phyloP scores from a whole-genome alignment of 1,140 invertebrate species.

The Pseudomyrmex sp. region DNA sequence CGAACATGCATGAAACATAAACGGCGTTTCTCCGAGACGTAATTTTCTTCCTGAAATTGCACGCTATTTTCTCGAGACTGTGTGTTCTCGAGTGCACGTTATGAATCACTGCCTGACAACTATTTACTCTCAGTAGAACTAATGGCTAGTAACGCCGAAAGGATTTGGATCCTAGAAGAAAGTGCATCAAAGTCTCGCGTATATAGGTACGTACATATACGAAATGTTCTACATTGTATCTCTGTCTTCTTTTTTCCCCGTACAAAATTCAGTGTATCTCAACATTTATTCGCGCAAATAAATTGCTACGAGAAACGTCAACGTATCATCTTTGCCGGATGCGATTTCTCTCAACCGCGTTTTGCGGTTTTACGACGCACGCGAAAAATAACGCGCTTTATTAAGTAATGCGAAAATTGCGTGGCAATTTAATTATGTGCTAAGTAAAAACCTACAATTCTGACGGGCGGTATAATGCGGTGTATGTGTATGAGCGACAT shows the following conservation, averaged over 20 bases:
- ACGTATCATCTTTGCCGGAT: background rate
- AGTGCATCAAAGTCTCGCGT: slow-evolving; percentile 10
- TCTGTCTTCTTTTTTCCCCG: background rate
- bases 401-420: slow-evolving; percentile 13
- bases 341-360: background rate
- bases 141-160: slow-evolving; percentile 27
- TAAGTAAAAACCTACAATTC: slow-evolving; percentile 24
- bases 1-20: background rate
- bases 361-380: background rate
- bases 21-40: background rate
- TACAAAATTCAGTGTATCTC: slow-evolving; percentile 4
- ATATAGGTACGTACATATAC: background rate
- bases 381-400: slow-evolving; percentile 10
- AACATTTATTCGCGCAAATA: background rate
- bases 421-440: slow-evolving; percentile 25
- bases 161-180: slow-evolving; percentile 15
- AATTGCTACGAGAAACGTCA: slow-evolving; percentile 3
- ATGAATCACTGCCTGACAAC: slow-evolving; percentile 45
- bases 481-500: background rate
- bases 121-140: slow-evolving; percentile 29
- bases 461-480: background rate
- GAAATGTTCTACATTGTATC: background rate
- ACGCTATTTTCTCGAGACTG: slow-evolving; percentile 4
- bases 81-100: slow-evolving; percentile 25
- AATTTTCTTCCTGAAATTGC: slow-evolving; percentile 11